These are phyloP conservation scores for Panopea generosa DNA, from an alignment of 2,888 invertebrate species.

Conservation along the genomic window DNA sequence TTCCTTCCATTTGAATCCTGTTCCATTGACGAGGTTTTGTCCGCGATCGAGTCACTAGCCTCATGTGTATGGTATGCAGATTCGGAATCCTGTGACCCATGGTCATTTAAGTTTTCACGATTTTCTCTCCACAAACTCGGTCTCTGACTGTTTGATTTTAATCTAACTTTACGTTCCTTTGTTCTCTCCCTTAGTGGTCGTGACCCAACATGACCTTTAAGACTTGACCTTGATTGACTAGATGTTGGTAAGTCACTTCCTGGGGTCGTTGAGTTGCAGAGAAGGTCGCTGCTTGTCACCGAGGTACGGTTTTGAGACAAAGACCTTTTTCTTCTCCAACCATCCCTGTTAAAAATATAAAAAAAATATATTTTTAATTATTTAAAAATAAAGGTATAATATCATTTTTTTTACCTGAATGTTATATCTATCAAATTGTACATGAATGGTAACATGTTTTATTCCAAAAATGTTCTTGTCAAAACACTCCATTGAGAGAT, in stretches of 20 bases:
- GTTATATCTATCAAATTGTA: neutral
- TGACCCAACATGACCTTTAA: constrained; percentile 47
- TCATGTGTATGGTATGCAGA: constrained; percentile 63
- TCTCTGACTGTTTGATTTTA: constrained; percentile 34
- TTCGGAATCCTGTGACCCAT: constrained; percentile 56
- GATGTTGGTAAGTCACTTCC: constrained; percentile 8
- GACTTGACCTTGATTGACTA: constrained; percentile 42
- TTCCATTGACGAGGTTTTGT: constrained; percentile 49
- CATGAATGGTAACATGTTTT: neutral
- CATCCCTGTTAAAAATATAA: constrained; percentile 54
- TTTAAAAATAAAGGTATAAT: neutral
- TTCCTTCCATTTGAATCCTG: constrained; percentile 36
- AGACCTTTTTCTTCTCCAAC: constrained; percentile 58
- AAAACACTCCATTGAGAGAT: neutral
- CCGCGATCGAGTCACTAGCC: constrained; percentile 55
- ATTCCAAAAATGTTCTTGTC: neutral
- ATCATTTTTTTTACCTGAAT: neutral
- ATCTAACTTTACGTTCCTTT: constrained; percentile 49
- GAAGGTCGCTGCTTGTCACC: neutral
- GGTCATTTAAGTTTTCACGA: neutral
- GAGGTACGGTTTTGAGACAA: constrained; percentile 47
- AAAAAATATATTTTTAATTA: constrained; percentile 2
- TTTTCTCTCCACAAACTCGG: constrained; percentile 1
- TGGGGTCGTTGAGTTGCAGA: neutral
- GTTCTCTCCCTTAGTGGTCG: constrained; percentile 48